Base-by-base conservation (phyloP, 2,113 vertebrate genomes). In the Trachemys scripta region DNA sequence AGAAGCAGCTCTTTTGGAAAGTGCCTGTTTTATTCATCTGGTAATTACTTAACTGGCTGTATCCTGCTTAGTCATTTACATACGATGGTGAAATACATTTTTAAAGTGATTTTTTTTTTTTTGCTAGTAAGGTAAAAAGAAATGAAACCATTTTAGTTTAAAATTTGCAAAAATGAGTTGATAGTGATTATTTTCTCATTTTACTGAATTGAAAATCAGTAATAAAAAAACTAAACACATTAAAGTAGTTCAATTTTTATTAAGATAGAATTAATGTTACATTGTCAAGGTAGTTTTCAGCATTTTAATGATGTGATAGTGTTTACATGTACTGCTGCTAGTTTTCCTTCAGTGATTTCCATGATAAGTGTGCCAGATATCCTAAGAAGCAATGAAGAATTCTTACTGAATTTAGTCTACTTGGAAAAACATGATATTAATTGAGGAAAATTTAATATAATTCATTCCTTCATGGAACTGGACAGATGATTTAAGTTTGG, bases 331-430 rank as follows among this genome's bases (percentile, higher is more conserved):
- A 38, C 87, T 56, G 25, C 80, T 93, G 76, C 87, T 89, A 47
- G 62, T 80, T 92, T 92, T 84, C 56, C 1, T 90, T 86, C 82
- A 94, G 56, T 90, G 79, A 89, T 95, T 96, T 88, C 72, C 85
- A 3, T 45, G 69, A 93, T 91, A 91, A 95, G 92, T 65, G 80
- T 88, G 93, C 80, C 90, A 94, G 93, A 6, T 29, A 88, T 78
- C 80, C 94, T 95, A 88, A 87, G 90, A 93, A 93, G 89, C 56
- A 78, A 16, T 4, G 82, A 95, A 90, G 62, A 95, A 92, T 96
- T 95, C 25, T 94, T 82, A 90, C 89, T 89, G 80, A 72, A 84
- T 95, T 93, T 95, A 93, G 80, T 89, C 51, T 51, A 82, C 5
- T 27, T 79, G 49, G 92, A 45, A 10, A 57, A 57, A 27, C 25